Percentiles rank a stretch among this genome's conserved stretches.
phyloP scores from a whole-genome alignment of 2,113 vertebrate species.

The Lycaon pictus region DNA sequence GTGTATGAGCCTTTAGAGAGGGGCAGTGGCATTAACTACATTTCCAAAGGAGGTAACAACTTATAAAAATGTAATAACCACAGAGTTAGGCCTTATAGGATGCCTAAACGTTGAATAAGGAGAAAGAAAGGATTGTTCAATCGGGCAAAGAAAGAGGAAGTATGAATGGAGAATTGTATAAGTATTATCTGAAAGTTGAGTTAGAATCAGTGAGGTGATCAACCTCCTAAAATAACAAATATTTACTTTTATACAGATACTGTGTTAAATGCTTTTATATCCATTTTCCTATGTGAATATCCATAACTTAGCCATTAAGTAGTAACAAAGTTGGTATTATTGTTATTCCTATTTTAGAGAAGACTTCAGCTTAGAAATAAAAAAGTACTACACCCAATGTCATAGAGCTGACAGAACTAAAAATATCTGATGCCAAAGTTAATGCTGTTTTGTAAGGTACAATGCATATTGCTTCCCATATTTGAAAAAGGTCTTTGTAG shows the following conservation, averaged over 20 bases:
- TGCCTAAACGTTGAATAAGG: not conserved
- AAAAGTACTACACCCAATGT: not conserved
- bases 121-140: not conserved
- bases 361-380: not conserved
- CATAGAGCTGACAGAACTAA: not conserved
- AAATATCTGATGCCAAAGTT: not conserved
- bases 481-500: not conserved
- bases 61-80: not conserved
- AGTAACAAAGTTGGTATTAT: not conserved
- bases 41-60: not conserved
- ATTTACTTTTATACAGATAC: not conserved
- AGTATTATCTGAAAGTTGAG: not conserved
- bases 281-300: not conserved
- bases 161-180: not conserved
- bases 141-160: not conserved
- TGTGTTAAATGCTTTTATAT: not conserved
- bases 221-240: not conserved
- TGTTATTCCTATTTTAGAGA: not conserved
- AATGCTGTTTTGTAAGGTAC: not conserved
- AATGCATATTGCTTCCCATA: not conserved
- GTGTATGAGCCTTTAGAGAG: not conserved
- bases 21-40: not conserved
- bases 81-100: not conserved
- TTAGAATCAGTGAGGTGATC: not conserved
- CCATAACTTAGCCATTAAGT: not conserved